Evolutionary conservation across 2,797 vertebrate species (phyloP), one percentile per base, ranked within the genome.

Genomic region (Glyptemys insculpta): DNA sequence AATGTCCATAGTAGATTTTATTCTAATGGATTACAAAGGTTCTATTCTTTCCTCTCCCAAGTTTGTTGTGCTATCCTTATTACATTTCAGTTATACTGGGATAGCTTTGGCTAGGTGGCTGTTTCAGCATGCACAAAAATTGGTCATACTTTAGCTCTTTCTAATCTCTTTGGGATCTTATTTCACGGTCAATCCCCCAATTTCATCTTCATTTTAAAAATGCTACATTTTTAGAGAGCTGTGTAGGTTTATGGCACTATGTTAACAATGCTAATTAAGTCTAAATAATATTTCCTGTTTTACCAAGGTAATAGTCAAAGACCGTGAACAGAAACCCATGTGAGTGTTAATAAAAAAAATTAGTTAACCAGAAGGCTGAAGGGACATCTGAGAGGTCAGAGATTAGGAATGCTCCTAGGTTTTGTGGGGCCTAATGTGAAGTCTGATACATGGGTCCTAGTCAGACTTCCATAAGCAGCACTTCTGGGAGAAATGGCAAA

Each of bases 241-340:
- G 23, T 87, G 47, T 68, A 85, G 79, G 31, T 29, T 47, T 78
- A 15, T 78, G 74, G 25, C 74, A 49, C 44, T 78, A 76, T 47
- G 74, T 92, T 90, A 90, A 87, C 76, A 29, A 95, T 23, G 15
- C 76, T 74, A 87, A 84, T 90, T 92, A 87, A 95, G 87, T 85
- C 90, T 90, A 91, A 65, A 72, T 72, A 80, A 83, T 91, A 93
- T 44, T 89, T 90, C 88, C 80, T 90, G 41, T 74, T 57, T 6
- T 79, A 34, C 14, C 83, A 8, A 14, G 12, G 56, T 31, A 89
- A 86, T 25, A 81, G 65, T 53, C 74, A 92, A 89, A 92, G 37
- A 41, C 3, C 74, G 25, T 49, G 83, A 79, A 11, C 85, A 59
- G 76, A 79, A 56, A 19, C 15, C 19, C 44, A 47, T 8, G 21